Evolutionary conservation across 2,113 vertebrate species (phyloP).

Genomic region (Pygoscelis adeliae): DNA sequence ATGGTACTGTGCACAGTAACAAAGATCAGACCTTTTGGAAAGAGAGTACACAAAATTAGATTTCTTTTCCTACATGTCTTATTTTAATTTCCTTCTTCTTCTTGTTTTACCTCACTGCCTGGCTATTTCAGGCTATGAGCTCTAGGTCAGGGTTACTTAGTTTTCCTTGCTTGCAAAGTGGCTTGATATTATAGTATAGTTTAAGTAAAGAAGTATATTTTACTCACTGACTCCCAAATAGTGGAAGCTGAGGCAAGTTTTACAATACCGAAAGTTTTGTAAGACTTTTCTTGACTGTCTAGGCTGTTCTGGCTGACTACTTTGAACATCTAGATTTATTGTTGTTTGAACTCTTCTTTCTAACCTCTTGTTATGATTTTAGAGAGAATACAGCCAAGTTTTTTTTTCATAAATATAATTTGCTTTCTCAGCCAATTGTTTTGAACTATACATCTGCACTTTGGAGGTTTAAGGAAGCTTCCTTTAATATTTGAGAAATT

Average conservation of each 20-base stretch:
- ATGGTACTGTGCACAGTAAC: background rate
- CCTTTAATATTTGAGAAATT: background rate
- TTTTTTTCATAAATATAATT: background rate
- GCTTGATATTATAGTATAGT: background rate
- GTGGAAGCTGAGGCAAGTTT: background rate
- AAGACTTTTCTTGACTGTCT: background rate
- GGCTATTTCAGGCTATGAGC: background rate
- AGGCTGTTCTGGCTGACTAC: background rate
- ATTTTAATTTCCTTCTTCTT: background rate
- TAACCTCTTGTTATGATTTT: background rate
- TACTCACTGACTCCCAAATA: background rate
- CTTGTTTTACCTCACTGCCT: background rate
- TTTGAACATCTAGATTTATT: background rate
- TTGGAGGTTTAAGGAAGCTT: background rate
- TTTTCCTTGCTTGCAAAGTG: background rate
- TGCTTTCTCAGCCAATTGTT: background rate
- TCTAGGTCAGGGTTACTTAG: background rate
- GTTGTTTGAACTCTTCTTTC: background rate
- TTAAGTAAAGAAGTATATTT: background rate
- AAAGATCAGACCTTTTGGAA: background rate
- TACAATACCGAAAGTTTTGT: background rate
- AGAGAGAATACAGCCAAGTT: background rate
- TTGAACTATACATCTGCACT: background rate
- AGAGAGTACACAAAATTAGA: background rate
- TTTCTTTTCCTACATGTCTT: background rate